A percentile compares a stretch with the other conserved stretches of the same genome.
Evolutionary conservation across 1,140 invertebrate genomes (phyloP).

Genomic region (Drosophila funebris): DNA sequence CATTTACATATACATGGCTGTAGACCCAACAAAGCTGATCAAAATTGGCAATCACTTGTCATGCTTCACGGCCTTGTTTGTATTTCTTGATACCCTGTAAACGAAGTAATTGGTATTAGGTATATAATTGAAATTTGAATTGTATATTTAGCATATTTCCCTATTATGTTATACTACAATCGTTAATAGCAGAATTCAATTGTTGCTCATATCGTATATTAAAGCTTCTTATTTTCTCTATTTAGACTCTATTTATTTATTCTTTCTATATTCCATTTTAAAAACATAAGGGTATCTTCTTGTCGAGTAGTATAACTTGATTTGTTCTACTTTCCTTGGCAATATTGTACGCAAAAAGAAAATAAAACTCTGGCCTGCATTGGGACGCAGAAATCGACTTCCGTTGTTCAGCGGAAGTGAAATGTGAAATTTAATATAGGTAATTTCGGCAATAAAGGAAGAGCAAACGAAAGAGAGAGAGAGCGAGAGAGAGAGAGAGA

Average conservation of each 20-base stretch:
- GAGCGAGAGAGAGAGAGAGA: neutral
- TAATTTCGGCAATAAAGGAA: conserved; percentile 21
- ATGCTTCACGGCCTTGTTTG: conserved; percentile 45
- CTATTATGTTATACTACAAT: too few species aligned
- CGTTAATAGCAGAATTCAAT: too few species aligned
- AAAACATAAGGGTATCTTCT: neutral
- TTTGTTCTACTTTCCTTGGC: neutral
- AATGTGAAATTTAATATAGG: conserved; percentile 72
- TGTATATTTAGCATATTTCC: too few species aligned
- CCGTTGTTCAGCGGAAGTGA: conserved; percentile 67
- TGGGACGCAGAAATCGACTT: conserved; percentile 53
- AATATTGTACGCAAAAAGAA: conserved; percentile 42
- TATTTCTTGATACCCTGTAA: conserved; percentile 6
- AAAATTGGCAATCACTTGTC: conserved; percentile 56
- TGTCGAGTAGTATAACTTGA: neutral
- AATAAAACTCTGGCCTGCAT: conserved; percentile 4
- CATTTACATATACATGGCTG: conserved; percentile 48
- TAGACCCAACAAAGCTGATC: neutral
- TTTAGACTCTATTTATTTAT: too few species aligned
- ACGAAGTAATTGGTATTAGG: neutral
- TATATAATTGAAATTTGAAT: too few species aligned
- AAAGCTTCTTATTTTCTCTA: too few species aligned
- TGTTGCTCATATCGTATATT: too few species aligned
- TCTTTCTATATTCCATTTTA: neutral
- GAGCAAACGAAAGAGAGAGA: too few species aligned